Conservation (phyloP, 1,140 invertebrate genomes). For the Aphelinus atriplicis region DNA sequence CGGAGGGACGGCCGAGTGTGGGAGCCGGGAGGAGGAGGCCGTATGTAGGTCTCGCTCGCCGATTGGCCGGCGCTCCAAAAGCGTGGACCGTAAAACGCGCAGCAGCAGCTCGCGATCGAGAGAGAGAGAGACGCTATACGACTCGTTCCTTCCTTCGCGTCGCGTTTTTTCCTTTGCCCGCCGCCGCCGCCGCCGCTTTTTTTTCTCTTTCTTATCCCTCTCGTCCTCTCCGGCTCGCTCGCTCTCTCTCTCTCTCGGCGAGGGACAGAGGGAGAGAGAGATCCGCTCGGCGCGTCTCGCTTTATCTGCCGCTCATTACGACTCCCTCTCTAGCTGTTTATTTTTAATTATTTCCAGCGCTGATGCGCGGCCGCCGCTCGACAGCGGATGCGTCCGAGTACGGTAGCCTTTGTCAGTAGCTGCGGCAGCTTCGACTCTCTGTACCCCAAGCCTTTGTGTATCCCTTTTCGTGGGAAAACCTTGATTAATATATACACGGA, state of each 20-base stretch:
- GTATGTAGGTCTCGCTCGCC: slow-evolving; percentile 35
- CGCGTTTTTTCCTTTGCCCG: too few relatives aligned
- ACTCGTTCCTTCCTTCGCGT: too few relatives aligned
- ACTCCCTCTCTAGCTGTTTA: neutral
- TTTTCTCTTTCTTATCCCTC: neutral
- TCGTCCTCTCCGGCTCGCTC: neutral
- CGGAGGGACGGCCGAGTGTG: neutral
- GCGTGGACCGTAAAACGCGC: slow-evolving; percentile 28
- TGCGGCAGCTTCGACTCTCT: too few relatives aligned
- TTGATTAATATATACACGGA: too few relatives aligned
- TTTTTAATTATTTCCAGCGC: slow-evolving; percentile 23
- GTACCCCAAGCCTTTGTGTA: too few relatives aligned
- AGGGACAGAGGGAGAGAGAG: too few relatives aligned
- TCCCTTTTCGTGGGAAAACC: too few relatives aligned
- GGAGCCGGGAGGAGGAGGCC: slow-evolving; percentile 3
- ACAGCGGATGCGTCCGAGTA: too few relatives aligned
- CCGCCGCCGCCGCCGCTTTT: slow-evolving; percentile 3
- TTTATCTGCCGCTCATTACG: slow-evolving; percentile 8
- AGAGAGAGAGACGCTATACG: too few relatives aligned
- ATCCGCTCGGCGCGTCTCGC: neutral
- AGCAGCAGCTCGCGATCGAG: too few relatives aligned
- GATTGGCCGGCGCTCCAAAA: slow-evolving; percentile 33
- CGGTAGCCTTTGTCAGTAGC: too few relatives aligned
- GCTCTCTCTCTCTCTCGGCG: neutral
- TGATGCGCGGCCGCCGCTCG: neutral